Evolutionary conservation across 2,888 invertebrate genomes (phyloP).

Genomic region (Phanerotoma sp.): DNA sequence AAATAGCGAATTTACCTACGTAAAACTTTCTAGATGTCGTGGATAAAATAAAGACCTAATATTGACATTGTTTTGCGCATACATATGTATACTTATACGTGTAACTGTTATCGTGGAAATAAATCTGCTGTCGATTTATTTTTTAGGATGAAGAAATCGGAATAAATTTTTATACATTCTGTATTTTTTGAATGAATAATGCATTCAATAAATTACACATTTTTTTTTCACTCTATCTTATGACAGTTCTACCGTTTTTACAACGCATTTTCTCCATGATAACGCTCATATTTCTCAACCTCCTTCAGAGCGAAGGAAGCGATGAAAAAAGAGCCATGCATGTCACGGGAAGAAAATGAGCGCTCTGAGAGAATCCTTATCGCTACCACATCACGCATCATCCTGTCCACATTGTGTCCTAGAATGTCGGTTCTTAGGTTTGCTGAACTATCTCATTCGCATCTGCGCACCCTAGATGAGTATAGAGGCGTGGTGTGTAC

Average conservation of each 20-base stretch:
- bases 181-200: background rate
- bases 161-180: background rate
- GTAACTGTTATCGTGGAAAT: background rate
- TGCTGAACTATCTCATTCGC: conserved; percentile 35
- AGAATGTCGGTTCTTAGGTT: conserved; percentile 26
- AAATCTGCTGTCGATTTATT: background rate
- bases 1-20: conserved; percentile 8
- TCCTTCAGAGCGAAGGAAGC: conserved; percentile 2
- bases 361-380: conserved; percentile 31
- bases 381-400: conserved; percentile 38
- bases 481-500: conserved; percentile 22
- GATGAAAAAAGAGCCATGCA: conserved; percentile 16
- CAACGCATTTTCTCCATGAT: conserved; percentile 1
- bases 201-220: background rate
- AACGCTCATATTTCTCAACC: conserved; percentile 2
- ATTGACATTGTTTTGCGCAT: background rate
- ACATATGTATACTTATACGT: too few species aligned
- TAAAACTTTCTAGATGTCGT: background rate
- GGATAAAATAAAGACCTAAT: background rate
- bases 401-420: conserved; percentile 40
- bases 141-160: background rate
- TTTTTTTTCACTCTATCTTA: background rate
- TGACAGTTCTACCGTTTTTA: background rate
- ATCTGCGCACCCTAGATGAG: conserved; percentile 29
- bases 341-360: conserved; percentile 13